Evolutionary conservation across 2,113 vertebrate species (phyloP).

Genomic region (Hystrix cristata): DNA sequence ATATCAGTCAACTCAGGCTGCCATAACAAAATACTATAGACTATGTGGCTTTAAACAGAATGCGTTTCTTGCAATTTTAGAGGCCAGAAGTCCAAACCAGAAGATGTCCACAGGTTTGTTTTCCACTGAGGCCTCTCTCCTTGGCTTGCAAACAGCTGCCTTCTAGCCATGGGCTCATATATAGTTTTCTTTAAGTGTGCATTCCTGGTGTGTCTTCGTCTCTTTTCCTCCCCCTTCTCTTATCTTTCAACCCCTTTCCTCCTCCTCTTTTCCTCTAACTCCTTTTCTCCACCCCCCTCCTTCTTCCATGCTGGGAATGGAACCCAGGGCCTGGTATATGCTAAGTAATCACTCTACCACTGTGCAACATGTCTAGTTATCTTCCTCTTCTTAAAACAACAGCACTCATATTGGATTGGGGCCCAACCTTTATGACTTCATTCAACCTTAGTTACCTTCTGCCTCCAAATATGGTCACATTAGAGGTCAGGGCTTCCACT

Average conservation of each 20-base stretch:
- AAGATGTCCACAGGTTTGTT: background rate
- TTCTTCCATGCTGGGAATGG: background rate
- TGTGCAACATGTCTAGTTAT: background rate
- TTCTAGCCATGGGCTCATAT: background rate
- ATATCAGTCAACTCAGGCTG: background rate
- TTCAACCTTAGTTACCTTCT: background rate
- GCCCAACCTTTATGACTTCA: background rate
- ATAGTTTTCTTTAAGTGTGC: background rate
- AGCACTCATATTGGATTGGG: background rate
- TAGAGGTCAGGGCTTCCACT: background rate
- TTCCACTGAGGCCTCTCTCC: background rate
- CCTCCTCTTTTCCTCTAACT: background rate
- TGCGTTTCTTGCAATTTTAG: background rate
- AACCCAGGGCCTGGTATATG: background rate
- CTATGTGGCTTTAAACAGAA: background rate
- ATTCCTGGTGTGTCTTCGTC: background rate
- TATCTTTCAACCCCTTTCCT: background rate
- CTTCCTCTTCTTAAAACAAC: background rate
- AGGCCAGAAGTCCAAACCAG: background rate
- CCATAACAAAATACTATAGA: background rate
- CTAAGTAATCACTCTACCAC: background rate
- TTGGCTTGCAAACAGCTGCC: background rate
- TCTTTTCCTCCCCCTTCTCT: background rate
- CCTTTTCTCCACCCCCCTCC: background rate
- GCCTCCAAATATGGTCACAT: background rate